Conservation (phyloP, 2,113 vertebrate genomes). For the Reinhardtius hippoglossoides region DNA sequence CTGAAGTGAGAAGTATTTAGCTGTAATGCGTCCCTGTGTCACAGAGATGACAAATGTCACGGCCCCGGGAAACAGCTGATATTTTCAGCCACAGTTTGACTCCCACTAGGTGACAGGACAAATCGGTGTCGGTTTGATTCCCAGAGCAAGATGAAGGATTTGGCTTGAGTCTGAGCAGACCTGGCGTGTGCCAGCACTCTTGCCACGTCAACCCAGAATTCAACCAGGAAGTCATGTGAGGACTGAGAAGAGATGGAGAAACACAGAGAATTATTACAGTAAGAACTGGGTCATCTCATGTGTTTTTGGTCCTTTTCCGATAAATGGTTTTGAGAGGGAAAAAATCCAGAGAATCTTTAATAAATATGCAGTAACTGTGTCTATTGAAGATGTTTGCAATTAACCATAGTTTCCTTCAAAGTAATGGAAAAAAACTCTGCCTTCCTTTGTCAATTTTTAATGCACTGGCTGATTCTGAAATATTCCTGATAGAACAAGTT, state of each 20-base stretch:
- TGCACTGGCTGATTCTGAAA: slow-evolving; percentile 12
- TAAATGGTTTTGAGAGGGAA: neutral
- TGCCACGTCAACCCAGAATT: slow-evolving; percentile 34
- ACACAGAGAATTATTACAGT: neutral
- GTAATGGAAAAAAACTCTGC: neutral
- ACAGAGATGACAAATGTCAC: slow-evolving; percentile 38
- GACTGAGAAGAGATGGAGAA: neutral
- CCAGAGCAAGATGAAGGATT: slow-evolving; percentile 24
- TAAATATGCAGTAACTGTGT: slow-evolving; percentile 18
- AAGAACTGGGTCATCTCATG: slow-evolving; percentile 1
- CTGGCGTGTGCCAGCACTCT: slow-evolving; percentile 34
- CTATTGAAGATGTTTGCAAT: slow-evolving; percentile 17
- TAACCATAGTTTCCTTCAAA: slow-evolving; percentile 12
- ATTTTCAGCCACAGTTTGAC: slow-evolving; percentile 57
- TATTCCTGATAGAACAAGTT: neutral
- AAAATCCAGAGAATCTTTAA: slow-evolving; percentile 15
- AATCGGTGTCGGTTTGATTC: slow-evolving; percentile 56
- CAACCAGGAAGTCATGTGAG: slow-evolving; percentile 29
- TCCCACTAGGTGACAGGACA: slow-evolving; percentile 50
- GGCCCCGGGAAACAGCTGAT: slow-evolving; percentile 57
- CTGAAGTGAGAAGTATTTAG: slow-evolving; percentile 12
- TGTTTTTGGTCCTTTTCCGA: neutral
- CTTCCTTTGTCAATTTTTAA: slow-evolving; percentile 2
- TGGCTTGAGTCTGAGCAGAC: slow-evolving; percentile 51
- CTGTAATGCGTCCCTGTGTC: slow-evolving; percentile 30